phyloP scores from a whole-genome alignment of 2,888 invertebrate genomes.

The Epiblema foenella region DNA sequence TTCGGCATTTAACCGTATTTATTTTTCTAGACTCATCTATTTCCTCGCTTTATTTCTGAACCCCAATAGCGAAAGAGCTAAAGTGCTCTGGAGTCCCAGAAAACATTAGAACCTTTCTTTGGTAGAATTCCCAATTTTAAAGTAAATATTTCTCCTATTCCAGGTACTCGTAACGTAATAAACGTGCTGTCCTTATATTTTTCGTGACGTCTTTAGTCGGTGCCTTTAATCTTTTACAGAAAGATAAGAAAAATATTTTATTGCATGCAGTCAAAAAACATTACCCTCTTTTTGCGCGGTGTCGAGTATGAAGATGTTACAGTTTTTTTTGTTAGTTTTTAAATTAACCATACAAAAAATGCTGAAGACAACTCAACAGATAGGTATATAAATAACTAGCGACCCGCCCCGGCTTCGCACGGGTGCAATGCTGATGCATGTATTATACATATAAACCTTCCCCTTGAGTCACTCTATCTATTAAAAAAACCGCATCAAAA shows the following conservation, averaged over 20 bases:
- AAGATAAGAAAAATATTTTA: slow-evolving; percentile 26
- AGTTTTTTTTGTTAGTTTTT: not conserved
- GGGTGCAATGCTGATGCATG: no score
- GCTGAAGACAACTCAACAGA: no score
- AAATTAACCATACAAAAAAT: no score
- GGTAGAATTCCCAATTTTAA: not conserved
- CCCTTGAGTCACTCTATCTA: no score
- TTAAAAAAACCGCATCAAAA: no score
- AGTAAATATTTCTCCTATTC: slow-evolving; percentile 12
- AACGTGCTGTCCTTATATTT: slow-evolving; percentile 36
- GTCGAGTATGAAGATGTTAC: slow-evolving; percentile 7
- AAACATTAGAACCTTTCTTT: not conserved
- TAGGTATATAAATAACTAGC: no score
- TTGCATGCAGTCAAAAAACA: slow-evolving; percentile 29
- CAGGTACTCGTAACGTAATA: slow-evolving; percentile 24
- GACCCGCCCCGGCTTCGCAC: no score
- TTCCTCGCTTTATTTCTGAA: slow-evolving; percentile 10
- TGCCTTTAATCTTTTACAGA: slow-evolving; percentile 25
- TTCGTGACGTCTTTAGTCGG: slow-evolving; percentile 32
- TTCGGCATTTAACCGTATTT: not conserved
- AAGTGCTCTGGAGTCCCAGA: not conserved
- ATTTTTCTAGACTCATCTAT: slow-evolving; percentile 4
- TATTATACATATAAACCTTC: no score
- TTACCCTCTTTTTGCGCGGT: slow-evolving; percentile 19
- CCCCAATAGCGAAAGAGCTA: not conserved